Evolutionary conservation across 2,797 vertebrate species (phyloP).

Genomic region (Pseudopleuronectes americanus): DNA sequence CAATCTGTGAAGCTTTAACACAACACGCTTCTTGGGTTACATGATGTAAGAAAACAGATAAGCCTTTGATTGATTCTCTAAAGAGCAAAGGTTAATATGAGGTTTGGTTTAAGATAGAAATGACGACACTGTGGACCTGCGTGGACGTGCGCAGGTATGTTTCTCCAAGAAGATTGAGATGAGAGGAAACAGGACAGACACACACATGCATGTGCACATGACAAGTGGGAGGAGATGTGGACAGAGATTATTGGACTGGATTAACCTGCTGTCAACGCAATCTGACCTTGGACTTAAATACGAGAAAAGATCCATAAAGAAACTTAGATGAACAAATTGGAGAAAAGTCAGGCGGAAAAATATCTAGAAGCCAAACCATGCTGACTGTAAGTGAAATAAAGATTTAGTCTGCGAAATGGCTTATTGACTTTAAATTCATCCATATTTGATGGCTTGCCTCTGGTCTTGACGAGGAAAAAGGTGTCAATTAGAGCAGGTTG

Average conservation of each 20-base stretch:
- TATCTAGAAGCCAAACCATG: not conserved
- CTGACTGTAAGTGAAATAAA: constrained; percentile 27
- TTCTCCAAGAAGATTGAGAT: not conserved
- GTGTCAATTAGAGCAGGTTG: constrained; percentile 47
- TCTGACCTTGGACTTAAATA: not conserved
- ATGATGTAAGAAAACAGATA: constrained; percentile 44
- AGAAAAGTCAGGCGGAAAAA: not conserved
- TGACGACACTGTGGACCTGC: constrained; percentile 11
- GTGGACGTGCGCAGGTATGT: not conserved
- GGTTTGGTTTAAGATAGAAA: constrained; percentile 10
- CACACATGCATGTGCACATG: not conserved
- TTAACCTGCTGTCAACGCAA: not conserved
- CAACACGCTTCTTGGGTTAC: constrained; percentile 41
- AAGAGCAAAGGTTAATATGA: constrained; percentile 8
- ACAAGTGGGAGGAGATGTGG: not conserved
- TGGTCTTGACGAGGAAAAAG: constrained; percentile 32
- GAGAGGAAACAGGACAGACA: not conserved
- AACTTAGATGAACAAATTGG: not conserved
- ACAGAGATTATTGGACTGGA: not conserved
- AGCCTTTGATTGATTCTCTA: constrained; percentile 15
- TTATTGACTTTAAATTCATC: constrained; percentile 36
- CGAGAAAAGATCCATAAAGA: not conserved
- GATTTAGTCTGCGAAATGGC: constrained; percentile 41
- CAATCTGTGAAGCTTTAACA: constrained; percentile 37
- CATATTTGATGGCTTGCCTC: constrained; percentile 57